Base-by-base conservation (phyloP, 2,888 invertebrate genomes). In the Physocephala rufipes region DNA sequence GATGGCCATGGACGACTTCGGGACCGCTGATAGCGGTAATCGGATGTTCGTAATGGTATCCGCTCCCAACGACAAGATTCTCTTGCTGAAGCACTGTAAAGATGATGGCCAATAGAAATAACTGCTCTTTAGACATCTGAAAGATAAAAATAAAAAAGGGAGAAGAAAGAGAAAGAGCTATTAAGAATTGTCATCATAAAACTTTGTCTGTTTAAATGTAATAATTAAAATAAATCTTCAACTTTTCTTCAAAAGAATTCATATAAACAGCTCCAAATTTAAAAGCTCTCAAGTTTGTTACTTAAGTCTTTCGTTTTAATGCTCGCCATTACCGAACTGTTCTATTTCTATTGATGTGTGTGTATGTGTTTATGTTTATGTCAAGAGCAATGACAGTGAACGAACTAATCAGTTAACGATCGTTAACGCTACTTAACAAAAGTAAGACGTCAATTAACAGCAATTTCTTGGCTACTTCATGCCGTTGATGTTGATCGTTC, bases 241-340 rank as follows among this genome's bases (percentile, higher is more conserved):
- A 13, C 55, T 53, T 55, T 12, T 19, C 36, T 67, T 28, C 55
- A 3, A 51, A 24, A 26, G 21, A 61, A 61, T 19, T 59, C 26
- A 9, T 36, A 21, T 61, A 7, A 64, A 36, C 36, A 36, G 9
- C 9, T 36, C 65, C 36, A 66, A n/a, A n/a, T n/a, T n/a, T n/a
- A n/a, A n/a, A n/a, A n/a, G n/a, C n/a, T n/a, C n/a, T 67, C 75
- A 71, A 76, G 81, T 80, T 80, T 71, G 77, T 75, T 72, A 74
- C 76, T 75, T 63, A 77, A 82, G 80, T 82, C 80, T 79, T 81
- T 81, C 75, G 79, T 79, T 77, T 74, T 67, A 24, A 15, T 3
- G 2, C 1, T 1, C 9, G 15, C 16, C 19, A 53, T 53, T 19
- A 2, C 15, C 19, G 53, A 53, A 15, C 53, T 13, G 21, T 4